Base-by-base conservation (phyloP, 1,140 invertebrate genomes). In the Zaprionus kolodkinae region DNA sequence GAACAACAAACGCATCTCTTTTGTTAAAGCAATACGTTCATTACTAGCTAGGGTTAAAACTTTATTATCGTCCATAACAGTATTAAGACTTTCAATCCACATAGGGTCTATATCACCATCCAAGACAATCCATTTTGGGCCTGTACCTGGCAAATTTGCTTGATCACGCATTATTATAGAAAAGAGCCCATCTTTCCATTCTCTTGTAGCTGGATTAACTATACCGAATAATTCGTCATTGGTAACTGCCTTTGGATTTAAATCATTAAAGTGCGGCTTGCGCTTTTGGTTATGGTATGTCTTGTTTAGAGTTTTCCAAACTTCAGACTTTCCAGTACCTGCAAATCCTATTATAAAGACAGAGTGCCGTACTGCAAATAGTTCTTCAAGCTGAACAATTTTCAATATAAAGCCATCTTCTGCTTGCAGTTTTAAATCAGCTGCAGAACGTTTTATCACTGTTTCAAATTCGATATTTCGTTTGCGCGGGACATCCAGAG, bases 101-200 rank as follows among this genome's bases (percentile, higher is more conserved):
- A 98, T 98, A 0, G 97, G 97, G 94, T 99, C 98, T 89, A 99
- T 98, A 91, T 99, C 98, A 27, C 98, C 98, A 93, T 99, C 98
- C 33, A 99, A 94, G 5, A 99, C 96, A 81, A 99, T 98, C 98
- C 98, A 99, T 92, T 98, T 98, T 0, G 97, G 97, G 11, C 96
- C 96, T 12, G 61, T 78, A 0, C 96, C 96, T 0, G 94, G 93
- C 94, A 97, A 94, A 92, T 98, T 98, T 1, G 96, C 97, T 93
- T 98, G 96, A 91, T 99, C 97, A 86, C 98, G 94, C 96, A 99
- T 98, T 36, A 98, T 94, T 0, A 96, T 95, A 0, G 98, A 99
- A 90, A 99, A 97, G 45, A 99, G 93, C 70, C 97, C 98, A 93
- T 99, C 98, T 93, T 97, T 98, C 98, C 98, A 99, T 94, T 99